A percentile compares a stretch with the other conserved stretches of the same genome.
Conservation (phyloP, 2,797 vertebrate genomes). For the Channallabes apus region DNA sequence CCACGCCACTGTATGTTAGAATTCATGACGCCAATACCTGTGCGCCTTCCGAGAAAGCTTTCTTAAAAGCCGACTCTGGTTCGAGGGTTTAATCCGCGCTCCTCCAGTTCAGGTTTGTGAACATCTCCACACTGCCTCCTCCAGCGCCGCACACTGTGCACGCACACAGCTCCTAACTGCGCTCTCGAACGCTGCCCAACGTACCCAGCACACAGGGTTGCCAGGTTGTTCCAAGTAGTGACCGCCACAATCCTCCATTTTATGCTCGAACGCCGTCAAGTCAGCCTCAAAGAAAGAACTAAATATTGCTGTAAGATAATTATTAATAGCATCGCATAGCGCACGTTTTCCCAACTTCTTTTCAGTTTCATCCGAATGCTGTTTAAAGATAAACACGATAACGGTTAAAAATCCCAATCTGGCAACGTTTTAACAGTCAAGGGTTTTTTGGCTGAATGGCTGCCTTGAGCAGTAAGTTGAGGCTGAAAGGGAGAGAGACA, state of each 20-base stretch:
- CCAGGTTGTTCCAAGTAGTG: background rate
- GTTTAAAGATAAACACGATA: background rate
- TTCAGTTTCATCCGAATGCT: background rate
- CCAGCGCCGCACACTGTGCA: constrained; percentile 7
- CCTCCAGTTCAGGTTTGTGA: background rate
- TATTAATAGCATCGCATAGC: background rate
- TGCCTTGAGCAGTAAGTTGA: constrained; percentile 23
- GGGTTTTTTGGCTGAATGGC: constrained; percentile 3
- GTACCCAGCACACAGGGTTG: background rate
- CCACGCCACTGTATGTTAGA: background rate
- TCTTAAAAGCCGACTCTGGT: background rate
- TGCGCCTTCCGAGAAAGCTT: background rate
- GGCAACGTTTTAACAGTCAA: constrained; percentile 8
- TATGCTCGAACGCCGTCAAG: background rate
- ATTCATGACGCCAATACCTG: constrained; percentile 40
- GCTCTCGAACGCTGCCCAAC: constrained; percentile 14
- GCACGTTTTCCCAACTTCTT: too few relatives aligned
- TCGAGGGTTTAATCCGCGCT: constrained; percentile 7
- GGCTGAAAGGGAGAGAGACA: background rate
- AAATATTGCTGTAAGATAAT: background rate
- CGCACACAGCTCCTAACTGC: constrained; percentile 14
- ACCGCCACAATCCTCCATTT: background rate
- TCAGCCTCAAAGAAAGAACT: background rate
- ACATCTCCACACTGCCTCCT: constrained; percentile 7
- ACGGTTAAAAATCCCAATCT: background rate